Base-by-base conservation (phyloP, 2,888 invertebrate genomes). In the Pecten maximus region DNA sequence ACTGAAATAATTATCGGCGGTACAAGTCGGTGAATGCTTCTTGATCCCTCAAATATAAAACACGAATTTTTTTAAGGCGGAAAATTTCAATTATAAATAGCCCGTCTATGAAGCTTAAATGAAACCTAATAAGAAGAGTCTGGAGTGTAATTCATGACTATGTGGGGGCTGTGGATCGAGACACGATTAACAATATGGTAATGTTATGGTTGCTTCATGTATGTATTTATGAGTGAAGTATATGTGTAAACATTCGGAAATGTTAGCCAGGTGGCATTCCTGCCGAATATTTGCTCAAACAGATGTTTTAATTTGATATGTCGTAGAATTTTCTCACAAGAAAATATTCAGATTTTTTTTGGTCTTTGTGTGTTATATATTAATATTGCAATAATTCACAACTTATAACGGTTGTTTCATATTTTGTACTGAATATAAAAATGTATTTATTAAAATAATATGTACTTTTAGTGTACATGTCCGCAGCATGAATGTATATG, bases 241-340 rank as follows among this genome's bases (percentile, higher is more conserved):
- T 74, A 28, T 28, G 35, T 74, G 35, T 74, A 74, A 74, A 74
- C 74, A 74, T 74, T 74, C 74, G 35, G 28, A 12, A 74, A 23
- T 35, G 23, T 35, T 74, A 28, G 10, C 74, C 74, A 28, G 28
- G 35, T 74, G 74, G 74, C 74, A 74, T 74, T 74, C 74, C 35
- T 74, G n/a, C 28, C 28, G 35, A 74, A 74, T 74, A 74, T 74
- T 74, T 74, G 3, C 10, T 35, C 4, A 35, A 74, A 74, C 74
- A 74, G 28, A 74, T 54, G 54, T 54, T 54, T 54, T 23, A 54
- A 54, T 54, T 54, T 35, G 74, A 74, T 74, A 10, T 74, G 74
- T 28, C 35, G 74, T 74, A 74, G 74, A 35, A 74, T 74, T 28
- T 74, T 74, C 74, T 74, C 74, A 74, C 74, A 74, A 74, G 74